These are phyloP conservation scores for Mormyrops attenuatus DNA, from an alignment of 2,797 vertebrate genomes.

Conservation along the genomic window DNA sequence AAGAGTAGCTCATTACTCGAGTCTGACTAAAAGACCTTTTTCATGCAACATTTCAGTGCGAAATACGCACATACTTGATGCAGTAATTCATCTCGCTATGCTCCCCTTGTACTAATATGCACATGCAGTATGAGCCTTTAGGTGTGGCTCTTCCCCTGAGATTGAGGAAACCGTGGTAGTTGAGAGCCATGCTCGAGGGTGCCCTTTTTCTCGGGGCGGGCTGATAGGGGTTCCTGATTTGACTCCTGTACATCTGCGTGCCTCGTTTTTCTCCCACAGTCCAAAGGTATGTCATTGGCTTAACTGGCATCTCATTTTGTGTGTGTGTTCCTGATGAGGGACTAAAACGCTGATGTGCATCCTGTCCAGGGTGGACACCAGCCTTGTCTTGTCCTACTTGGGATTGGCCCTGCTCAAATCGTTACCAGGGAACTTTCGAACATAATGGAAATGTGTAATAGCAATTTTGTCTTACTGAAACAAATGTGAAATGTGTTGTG, in stretches of 20 bases:
- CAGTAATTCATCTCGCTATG: not conserved
- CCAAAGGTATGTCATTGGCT: not conserved
- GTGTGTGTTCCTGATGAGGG: not conserved
- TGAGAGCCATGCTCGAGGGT: not conserved
- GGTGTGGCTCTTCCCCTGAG: not conserved
- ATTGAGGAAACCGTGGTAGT: not conserved
- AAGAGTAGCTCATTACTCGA: conserved; percentile 43
- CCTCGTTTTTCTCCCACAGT: not conserved
- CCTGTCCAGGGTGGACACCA: not conserved
- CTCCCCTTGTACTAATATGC: not conserved
- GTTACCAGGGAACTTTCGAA: not conserved
- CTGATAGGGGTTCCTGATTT: not conserved
- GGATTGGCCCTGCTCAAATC: not conserved
- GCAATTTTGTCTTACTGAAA: not conserved
- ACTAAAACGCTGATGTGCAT: not conserved
- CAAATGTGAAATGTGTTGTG: not conserved
- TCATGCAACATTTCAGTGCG: not conserved
- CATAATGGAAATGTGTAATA: not conserved
- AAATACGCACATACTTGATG: not conserved
- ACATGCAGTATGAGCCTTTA: not conserved
- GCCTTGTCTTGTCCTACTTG: not conserved
- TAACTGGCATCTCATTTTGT: not conserved
- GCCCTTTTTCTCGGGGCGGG: not conserved
- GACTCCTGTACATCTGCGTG: not conserved
- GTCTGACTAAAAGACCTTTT: not conserved